These are phyloP conservation scores for Drosophila baimaii DNA, from an alignment of 1,140 invertebrate species.

Conservation along the genomic window DNA sequence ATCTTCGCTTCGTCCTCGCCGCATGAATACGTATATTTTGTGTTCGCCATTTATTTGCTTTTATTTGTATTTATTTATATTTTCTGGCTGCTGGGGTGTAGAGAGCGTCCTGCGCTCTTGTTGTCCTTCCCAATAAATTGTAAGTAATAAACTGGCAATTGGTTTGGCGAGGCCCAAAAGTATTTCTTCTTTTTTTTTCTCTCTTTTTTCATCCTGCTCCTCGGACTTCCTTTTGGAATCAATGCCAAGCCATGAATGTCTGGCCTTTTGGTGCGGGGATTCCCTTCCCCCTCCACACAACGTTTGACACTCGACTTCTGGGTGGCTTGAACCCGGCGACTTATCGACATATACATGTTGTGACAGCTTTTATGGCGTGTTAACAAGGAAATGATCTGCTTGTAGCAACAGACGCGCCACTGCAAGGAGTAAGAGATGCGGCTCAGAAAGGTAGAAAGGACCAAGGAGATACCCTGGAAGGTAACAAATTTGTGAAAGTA, in stretches of 20 bases:
- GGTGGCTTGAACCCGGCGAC: conserved; percentile 60
- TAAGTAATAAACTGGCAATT: conserved; percentile 80
- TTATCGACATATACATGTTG: conserved; percentile 83
- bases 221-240: conserved; percentile 63
- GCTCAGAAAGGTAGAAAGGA: background rate
- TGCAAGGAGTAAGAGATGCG: background rate
- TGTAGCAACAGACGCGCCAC: conserved; percentile 46
- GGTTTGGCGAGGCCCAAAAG: conserved; percentile 66
- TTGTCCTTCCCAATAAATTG: conserved; percentile 73
- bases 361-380: conserved; percentile 82
- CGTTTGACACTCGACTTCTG: conserved; percentile 63
- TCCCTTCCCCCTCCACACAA: too few species aligned
- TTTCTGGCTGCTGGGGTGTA: conserved; percentile 49
- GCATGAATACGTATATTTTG: conserved; percentile 52
- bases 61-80: conserved; percentile 73
- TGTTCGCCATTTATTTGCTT: conserved; percentile 64
- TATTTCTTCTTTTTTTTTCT: conserved; percentile 36
- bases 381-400: conserved; percentile 81
- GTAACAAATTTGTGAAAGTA: background rate
- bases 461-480: background rate
- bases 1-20: conserved; percentile 36
- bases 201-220: conserved; percentile 6
- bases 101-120: conserved; percentile 13
- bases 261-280: conserved; percentile 10
- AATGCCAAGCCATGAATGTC: conserved; percentile 25